These are phyloP conservation scores for cattle (Bos taurus) DNA, from an alignment of 2,113 vertebrate genomes.

Conservation along the genomic window ARS-UCD2.0 NC_037335.1:21930501-21931000, in stretches of 20 bases:
- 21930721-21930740: neutral
- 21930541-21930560: neutral
- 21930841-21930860: neutral
- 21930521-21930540: neutral
- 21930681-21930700: neutral
- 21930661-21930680: neutral
- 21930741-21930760: neutral
- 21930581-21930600: neutral
- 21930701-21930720: neutral
- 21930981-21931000: neutral
- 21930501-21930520: neutral
- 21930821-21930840: neutral
- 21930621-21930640: neutral
- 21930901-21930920: neutral
- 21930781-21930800: neutral
- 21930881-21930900: neutral
- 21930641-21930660: neutral
- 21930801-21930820: neutral
- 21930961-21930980: neutral
- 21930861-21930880: neutral
- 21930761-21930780: neutral
- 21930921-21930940: neutral
- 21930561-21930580: neutral
- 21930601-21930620: neutral
- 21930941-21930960: neutral